Conservation (phyloP, 2,113 vertebrate species). For the Cheilinus undulatus region DNA sequence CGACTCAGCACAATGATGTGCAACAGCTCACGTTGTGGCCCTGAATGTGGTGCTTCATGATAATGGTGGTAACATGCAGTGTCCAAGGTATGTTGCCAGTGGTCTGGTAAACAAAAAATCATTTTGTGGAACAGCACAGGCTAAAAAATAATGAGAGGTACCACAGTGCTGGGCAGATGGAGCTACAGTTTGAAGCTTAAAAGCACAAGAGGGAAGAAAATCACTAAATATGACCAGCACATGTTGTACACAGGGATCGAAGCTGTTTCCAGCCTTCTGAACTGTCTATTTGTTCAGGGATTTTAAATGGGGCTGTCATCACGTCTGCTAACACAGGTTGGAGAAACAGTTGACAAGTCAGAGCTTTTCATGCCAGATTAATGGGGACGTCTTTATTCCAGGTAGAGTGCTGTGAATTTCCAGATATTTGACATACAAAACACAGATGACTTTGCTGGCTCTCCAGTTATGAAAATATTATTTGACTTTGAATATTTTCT, state of each 20-base stretch:
- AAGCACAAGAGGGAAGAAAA: neutral
- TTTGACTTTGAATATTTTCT: too few species aligned
- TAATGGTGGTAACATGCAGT: conserved; percentile 31
- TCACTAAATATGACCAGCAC: neutral
- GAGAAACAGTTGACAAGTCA: neutral
- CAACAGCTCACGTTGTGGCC: conserved; percentile 27
- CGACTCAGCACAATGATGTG: conserved; percentile 1
- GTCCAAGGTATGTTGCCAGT: conserved; percentile 17
- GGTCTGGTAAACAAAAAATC: conserved; percentile 27
- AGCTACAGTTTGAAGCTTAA: conserved; percentile 17
- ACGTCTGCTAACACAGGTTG: neutral
- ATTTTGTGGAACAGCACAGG: conserved; percentile 31
- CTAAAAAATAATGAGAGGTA: neutral
- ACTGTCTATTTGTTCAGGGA: neutral
- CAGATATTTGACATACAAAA: neutral
- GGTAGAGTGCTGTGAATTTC: too few species aligned
- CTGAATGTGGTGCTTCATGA: conserved; percentile 44
- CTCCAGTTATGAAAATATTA: too few species aligned
- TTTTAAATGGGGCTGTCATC: neutral
- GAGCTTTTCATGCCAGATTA: neutral
- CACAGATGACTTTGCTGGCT: neutral
- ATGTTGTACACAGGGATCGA: neutral
- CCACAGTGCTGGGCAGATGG: neutral
- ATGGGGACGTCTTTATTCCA: too few species aligned
- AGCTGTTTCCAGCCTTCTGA: neutral